These are phyloP conservation scores for Tortricodes alternella DNA, from an alignment of 2,888 invertebrate species.

Conservation along the genomic window DNA sequence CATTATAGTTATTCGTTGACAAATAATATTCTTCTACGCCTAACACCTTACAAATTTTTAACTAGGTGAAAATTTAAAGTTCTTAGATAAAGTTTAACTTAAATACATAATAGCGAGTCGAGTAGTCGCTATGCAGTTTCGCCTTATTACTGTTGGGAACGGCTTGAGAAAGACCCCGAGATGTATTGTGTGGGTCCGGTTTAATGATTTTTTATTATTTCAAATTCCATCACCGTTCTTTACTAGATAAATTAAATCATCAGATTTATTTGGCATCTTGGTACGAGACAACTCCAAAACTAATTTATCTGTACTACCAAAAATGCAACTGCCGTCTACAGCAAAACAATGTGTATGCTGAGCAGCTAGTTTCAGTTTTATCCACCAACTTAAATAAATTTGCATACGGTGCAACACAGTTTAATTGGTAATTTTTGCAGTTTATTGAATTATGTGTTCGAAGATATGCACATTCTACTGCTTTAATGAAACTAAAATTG, in stretches of 20 bases:
- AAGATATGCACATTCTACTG: neutral
- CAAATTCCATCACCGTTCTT: slow-evolving; percentile 6
- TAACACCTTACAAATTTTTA: slow-evolving; percentile 73
- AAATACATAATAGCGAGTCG: slow-evolving; percentile 55
- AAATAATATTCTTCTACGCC: slow-evolving; percentile 80
- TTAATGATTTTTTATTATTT: slow-evolving; percentile 15
- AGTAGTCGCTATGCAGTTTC: slow-evolving; percentile 60
- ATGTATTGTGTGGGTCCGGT: slow-evolving; percentile 7
- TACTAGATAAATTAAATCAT: slow-evolving; percentile 7
- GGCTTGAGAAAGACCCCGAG: slow-evolving; percentile 44
- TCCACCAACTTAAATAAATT: too few relatives aligned
- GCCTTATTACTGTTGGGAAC: slow-evolving; percentile 61
- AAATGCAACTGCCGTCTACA: too few relatives aligned
- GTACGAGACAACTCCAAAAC: neutral
- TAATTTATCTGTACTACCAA: too few relatives aligned
- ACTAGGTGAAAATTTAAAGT: slow-evolving; percentile 58
- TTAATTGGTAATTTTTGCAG: neutral
- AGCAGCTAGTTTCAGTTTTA: too few relatives aligned
- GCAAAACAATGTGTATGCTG: too few relatives aligned
- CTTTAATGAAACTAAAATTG: slow-evolving; percentile 1
- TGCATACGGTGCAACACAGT: too few relatives aligned
- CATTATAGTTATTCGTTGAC: slow-evolving; percentile 69
- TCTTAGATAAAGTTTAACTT: slow-evolving; percentile 63
- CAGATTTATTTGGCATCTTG: slow-evolving; percentile 6
- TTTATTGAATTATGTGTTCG: neutral